These are phyloP conservation scores for Bubo bubo DNA, from an alignment of 2,113 vertebrate species.

Conservation along the genomic window DNA sequence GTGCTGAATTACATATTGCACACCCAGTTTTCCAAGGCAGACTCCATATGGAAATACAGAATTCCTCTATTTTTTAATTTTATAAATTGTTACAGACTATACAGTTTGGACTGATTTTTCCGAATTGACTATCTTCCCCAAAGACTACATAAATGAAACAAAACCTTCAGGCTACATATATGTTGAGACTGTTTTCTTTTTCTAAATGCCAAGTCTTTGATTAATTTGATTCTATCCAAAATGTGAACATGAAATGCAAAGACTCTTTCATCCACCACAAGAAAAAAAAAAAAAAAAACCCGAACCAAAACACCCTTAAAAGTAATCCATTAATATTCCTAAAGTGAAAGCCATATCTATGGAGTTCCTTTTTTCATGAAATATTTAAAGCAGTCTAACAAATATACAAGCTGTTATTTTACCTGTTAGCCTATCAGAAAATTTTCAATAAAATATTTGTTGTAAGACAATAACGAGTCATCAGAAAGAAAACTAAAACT, in stretches of 20 bases:
- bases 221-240: neutral
- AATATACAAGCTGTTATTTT: neutral
- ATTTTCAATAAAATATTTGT: neutral
- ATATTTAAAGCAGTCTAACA: neutral
- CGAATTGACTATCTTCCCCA: neutral
- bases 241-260: neutral
- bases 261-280: neutral
- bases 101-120: neutral
- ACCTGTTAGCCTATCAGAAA: neutral
- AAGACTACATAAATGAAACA: neutral
- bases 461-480: neutral
- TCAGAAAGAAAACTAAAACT: neutral
- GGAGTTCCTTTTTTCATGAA: neutral
- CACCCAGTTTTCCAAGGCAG: neutral
- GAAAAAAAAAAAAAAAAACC: neutral
- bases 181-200: neutral
- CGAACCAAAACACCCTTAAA: neutral
- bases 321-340: neutral
- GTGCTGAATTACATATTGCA: neutral
- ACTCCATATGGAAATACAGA: neutral
- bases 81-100: neutral
- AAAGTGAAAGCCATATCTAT: neutral
- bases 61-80: neutral
- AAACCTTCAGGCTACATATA: neutral
- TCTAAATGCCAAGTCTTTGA: neutral